Base-by-base conservation (phyloP, 2,797 vertebrate species). In the Falco berigora region DNA sequence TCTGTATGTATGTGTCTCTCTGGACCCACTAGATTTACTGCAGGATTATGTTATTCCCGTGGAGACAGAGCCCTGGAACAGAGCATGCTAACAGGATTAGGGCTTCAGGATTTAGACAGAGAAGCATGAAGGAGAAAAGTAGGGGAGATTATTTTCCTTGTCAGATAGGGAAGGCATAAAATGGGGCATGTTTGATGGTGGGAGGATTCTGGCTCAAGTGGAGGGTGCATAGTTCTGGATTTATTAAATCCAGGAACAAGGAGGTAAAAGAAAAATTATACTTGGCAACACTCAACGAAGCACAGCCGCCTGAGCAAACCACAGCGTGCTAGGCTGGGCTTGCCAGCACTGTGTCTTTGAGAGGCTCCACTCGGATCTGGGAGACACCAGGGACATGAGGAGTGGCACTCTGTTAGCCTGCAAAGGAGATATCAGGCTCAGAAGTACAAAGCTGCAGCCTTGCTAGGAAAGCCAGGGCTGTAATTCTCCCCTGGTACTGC, bases 81-180 rank as follows among this genome's bases (percentile, higher is more conserved):
- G 84, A 92, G 97, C 95, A 96, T 79, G 91, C 97, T 98, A 98
- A 98, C 97, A 97, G 98, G 98, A 98, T 98, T 98, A 98, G 94
- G 93, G 95, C 96, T 98, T 98, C 97, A 97, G 97, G 97, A 97
- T 97, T 97, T 97, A 98, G 97, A 97, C 93, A 96, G 97, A 97
- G 92, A 96, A 96, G 97, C 97, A 97, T 96, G 96, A 96, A 97
- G 96, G 97, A 96, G 96, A 94, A 97, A 93, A 96, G 92, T 46
- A 96, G 94, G 91, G 85, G 94, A 94, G 96, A 97, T 97, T 93
- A 97, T 96, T 97, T 94, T 82, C 91, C 84, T 85, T 95, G 95
- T 91, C 95, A 94, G 73, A 94, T 74, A 94, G 58, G 58, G 44
- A 88, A 94, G 55, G 78, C 58, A 92, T 89, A 84, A 95, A 96